phyloP scores from a whole-genome alignment of 2,888 invertebrate species.

The Podabrus alpinus region DNA sequence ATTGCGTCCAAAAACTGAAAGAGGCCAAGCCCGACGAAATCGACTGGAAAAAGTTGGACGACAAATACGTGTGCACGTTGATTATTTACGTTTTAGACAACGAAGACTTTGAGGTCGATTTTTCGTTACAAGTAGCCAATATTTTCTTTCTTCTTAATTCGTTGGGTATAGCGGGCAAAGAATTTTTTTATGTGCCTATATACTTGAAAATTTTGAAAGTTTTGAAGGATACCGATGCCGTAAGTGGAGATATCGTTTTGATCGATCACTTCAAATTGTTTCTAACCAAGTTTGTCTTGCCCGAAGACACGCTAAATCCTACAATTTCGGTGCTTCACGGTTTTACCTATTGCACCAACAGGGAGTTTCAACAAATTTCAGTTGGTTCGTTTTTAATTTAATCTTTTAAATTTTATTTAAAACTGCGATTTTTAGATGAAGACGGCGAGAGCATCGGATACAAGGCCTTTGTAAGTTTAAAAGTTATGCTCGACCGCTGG shows the following conservation, averaged over 20 bases:
- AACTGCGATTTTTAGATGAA: constrained; percentile 2
- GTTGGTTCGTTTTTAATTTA: not conserved
- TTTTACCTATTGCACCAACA: constrained; percentile 13
- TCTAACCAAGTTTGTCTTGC: not conserved
- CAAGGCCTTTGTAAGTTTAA: constrained; percentile 14
- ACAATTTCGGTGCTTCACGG: constrained; percentile 14
- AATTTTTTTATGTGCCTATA: not conserved
- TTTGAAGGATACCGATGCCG: constrained; percentile 7
- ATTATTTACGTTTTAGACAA: constrained; percentile 9
- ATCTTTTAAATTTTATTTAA: not conserved
- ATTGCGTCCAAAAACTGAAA: constrained; percentile 8
- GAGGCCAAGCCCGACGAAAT: not conserved
- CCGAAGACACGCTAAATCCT: constrained; percentile 6
- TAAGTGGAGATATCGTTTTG: not conserved
- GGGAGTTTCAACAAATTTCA: constrained; percentile 9
- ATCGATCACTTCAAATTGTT: constrained; percentile 13
- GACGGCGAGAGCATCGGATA: constrained; percentile 11
- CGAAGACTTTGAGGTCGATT: constrained; percentile 3
- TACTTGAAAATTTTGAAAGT: constrained; percentile 13
- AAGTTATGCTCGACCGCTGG: constrained; percentile 1
- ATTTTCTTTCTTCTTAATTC: constrained; percentile 12
- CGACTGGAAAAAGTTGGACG: not conserved
- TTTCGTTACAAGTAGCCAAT: constrained; percentile 9
- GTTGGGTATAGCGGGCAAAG: not conserved
- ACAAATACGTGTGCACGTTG: constrained; percentile 12